Evolutionary conservation across 2,797 vertebrate genomes (phyloP).

Genomic region (Pteronotus mesoamericanus): DNA sequence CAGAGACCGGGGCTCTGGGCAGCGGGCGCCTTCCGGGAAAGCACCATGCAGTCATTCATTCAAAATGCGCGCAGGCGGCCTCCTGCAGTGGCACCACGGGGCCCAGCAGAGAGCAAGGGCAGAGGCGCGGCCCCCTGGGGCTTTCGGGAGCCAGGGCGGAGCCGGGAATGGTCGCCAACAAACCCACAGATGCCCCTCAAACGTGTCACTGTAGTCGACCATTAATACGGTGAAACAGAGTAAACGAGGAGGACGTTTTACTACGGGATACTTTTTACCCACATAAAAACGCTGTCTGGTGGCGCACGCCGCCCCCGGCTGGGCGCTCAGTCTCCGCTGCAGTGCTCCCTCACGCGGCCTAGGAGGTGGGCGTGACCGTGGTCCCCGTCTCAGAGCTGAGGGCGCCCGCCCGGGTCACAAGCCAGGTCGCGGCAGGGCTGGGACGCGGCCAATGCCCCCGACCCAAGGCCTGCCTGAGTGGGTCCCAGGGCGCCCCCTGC

Average conservation of each 20-base stretch:
- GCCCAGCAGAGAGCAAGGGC: not conserved
- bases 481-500: not conserved
- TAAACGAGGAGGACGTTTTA: not conserved
- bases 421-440: not conserved
- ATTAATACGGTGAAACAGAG: not conserved
- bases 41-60: not conserved
- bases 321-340: accelerated
- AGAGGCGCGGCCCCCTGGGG: not conserved
- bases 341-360: not conserved
- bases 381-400: not conserved
- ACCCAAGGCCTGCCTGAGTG: not conserved
- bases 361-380: accelerated
- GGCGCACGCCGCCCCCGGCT: not conserved
- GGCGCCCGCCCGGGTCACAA: too few relatives aligned
- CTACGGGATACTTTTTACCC: too few relatives aligned
- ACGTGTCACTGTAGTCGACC: not conserved
- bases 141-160: not conserved
- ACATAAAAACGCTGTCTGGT: accelerated
- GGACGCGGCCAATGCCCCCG: not conserved
- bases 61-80: accelerated
- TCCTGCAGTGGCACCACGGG: accelerated
- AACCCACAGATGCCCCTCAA: not conserved
- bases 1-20: not conserved
- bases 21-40: not conserved
- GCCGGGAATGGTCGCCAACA: accelerated